Conservation (phyloP, 2,888 invertebrate genomes). For the Lepidochrysops patricia region DNA sequence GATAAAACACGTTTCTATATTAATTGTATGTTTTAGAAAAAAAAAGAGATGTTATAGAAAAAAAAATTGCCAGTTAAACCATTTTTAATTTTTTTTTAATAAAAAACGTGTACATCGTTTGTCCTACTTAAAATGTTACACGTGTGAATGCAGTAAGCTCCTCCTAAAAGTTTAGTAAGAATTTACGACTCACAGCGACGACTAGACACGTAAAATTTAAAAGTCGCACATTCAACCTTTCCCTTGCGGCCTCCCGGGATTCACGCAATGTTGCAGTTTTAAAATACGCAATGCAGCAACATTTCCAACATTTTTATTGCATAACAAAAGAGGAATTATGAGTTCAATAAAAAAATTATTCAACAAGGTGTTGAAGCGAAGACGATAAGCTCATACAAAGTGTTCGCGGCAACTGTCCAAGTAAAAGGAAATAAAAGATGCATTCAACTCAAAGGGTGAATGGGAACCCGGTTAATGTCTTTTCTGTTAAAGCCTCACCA, state of each 20-base stretch:
- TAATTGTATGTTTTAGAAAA: no score
- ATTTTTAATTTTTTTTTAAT: no score
- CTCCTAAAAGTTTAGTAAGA: no score
- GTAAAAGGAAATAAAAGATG: conserved; percentile 25
- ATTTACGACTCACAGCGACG: not conserved
- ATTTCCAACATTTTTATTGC: not conserved
- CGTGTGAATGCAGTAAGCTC: no score
- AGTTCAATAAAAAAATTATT: conserved; percentile 13
- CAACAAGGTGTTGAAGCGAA: conserved; percentile 13
- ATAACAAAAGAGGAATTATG: not conserved
- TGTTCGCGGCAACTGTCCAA: conserved; percentile 20
- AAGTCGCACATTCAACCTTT: not conserved
- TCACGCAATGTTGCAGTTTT: not conserved
- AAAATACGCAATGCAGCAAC: conserved; percentile 3
- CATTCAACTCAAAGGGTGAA: conserved; percentile 24
- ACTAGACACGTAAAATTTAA: not conserved
- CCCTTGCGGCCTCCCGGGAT: not conserved
- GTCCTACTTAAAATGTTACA: no score
- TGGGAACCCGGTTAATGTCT: conserved; percentile 21
- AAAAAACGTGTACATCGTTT: no score
- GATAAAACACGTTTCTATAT: no score
- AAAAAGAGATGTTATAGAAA: no score
- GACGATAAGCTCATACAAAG: conserved; percentile 20
- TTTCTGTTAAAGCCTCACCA: conserved; percentile 20
- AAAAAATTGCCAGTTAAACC: no score